Percentiles rank a stretch among this genome's conserved stretches.
phyloP scores from a whole-genome alignment of 2,113 vertebrate genomes.

The Phoxinus phoxinus region DNA sequence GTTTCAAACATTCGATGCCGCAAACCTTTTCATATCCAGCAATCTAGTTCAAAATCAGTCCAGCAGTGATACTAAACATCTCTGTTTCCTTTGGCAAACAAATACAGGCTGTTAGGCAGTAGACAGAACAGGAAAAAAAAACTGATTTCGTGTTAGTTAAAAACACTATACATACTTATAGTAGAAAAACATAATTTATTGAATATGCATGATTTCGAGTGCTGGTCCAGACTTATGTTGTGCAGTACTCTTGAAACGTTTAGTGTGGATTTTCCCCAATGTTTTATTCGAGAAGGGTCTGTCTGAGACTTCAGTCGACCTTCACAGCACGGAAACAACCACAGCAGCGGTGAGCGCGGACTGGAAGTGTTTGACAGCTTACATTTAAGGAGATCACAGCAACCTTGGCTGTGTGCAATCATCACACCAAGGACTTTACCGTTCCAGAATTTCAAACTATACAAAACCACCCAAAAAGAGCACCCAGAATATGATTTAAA shows the following conservation, averaged over 20 bases:
- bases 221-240: not conserved
- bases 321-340: constrained; percentile 18
- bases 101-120: not conserved
- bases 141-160: not conserved
- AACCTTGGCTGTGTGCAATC: constrained; percentile 45
- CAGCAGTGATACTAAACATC: not conserved
- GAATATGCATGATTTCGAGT: not conserved
- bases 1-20: not conserved
- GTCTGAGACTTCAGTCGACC: constrained; percentile 7
- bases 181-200: not conserved
- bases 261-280: not conserved
- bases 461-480: constrained; percentile 1
- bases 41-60: not conserved
- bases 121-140: not conserved
- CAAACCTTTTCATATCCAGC: not conserved
- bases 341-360: constrained; percentile 9
- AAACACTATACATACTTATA: not conserved
- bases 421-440: constrained; percentile 32
- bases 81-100: not conserved
- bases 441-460: constrained; percentile 21
- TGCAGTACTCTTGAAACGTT: not conserved
- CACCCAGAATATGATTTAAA: not conserved
- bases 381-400: constrained; percentile 47
- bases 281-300: constrained; percentile 13
- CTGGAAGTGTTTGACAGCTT: constrained; percentile 44